Evolutionary conservation across 2,797 vertebrate species (phyloP).

Genomic region (Lepidocolaptes lacrymiger): DNA sequence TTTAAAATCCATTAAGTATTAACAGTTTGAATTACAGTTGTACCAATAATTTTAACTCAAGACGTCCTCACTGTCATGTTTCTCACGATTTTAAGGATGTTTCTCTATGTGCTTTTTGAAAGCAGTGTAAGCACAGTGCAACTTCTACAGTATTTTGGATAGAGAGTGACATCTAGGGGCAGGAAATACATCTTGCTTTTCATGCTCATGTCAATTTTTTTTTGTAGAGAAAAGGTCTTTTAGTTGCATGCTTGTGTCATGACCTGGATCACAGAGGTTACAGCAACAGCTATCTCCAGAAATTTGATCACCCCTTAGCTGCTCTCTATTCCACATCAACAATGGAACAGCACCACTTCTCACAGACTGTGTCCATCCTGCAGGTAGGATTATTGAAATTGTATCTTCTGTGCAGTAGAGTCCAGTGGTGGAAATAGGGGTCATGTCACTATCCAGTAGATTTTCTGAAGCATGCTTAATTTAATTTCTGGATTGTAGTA

Average conservation of each 20-base stretch:
- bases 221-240: conserved; percentile 90
- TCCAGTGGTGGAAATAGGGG: background rate
- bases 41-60: background rate
- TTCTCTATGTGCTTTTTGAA: background rate
- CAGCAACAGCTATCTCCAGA: conserved; percentile 97
- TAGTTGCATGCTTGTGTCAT: conserved; percentile 97
- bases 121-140: background rate
- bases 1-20: background rate
- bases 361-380: conserved; percentile 96
- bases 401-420: background rate
- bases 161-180: conserved; percentile 37
- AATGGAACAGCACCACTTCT: conserved; percentile 99
- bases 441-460: background rate
- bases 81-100: background rate
- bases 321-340: conserved; percentile 98
- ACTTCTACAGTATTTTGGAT: background rate
- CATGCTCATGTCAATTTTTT: background rate
- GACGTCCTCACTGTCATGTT: fast-evolving
- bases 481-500: background rate
- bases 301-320: conserved; percentile 97
- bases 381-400: conserved; percentile 87
- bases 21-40: background rate
- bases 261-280: conserved; percentile 98
- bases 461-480: conserved; percentile 23
- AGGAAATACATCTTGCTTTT: background rate